Conservation (phyloP, 2,113 vertebrate species). For the Motacilla alba region DNA sequence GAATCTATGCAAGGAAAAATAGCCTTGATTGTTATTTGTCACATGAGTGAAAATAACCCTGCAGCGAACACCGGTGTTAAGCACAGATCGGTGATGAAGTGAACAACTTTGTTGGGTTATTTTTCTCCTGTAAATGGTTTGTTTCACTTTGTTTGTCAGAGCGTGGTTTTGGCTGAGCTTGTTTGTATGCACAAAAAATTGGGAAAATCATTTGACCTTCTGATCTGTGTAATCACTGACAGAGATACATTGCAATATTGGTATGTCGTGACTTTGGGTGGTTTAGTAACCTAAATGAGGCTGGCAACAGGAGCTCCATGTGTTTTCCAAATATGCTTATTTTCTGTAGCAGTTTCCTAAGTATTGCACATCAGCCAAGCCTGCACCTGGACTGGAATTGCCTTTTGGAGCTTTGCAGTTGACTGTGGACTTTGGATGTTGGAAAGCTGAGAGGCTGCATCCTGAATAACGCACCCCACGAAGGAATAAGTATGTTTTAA, state of each 20-base stretch:
- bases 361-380: background rate
- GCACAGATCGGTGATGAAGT: background rate
- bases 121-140: background rate
- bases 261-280: background rate
- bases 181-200: background rate
- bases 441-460: background rate
- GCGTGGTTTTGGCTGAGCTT: background rate
- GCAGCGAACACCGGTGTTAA: background rate
- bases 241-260: background rate
- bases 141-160: background rate
- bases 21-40: background rate
- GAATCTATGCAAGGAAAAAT: background rate
- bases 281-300: background rate
- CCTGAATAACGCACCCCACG: accelerated
- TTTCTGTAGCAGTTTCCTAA: conserved; percentile 12
- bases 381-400: conserved; percentile 26
- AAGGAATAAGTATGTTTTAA: background rate
- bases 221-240: background rate
- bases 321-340: background rate
- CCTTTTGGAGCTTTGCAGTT: conserved; percentile 19
- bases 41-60: background rate
- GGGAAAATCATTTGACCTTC: conserved; percentile 15
- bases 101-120: background rate
- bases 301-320: conserved; percentile 11
- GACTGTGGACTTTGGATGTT: background rate